Evolutionary conservation across 2,797 vertebrate genomes (phyloP).

Genomic region (Adrianichthys oophorus): DNA sequence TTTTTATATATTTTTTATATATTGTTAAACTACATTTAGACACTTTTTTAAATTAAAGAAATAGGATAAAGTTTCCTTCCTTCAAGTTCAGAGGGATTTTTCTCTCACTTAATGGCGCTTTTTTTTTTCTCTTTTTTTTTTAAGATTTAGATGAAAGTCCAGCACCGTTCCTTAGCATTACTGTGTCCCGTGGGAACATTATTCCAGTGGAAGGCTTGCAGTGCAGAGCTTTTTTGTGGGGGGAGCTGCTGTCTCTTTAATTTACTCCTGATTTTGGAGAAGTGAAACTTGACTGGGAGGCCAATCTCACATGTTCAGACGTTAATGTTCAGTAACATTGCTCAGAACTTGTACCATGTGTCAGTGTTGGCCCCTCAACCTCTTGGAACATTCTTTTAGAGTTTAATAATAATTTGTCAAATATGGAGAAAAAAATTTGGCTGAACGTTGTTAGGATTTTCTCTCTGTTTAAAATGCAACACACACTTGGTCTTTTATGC

Average conservation of each 20-base stretch:
- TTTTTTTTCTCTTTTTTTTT: constrained; percentile 21
- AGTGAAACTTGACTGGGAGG: constrained; percentile 62
- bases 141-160: constrained; percentile 31
- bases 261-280: constrained; percentile 64
- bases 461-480: no score
- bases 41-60: constrained; percentile 20
- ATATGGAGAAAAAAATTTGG: constrained; percentile 5
- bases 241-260: constrained; percentile 54
- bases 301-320: constrained; percentile 60
- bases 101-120: constrained; percentile 4
- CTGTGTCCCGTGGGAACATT: constrained; percentile 43
- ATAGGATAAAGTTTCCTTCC: constrained; percentile 4
- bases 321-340: constrained; percentile 73
- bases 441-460: background rate
- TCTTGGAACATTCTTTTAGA: constrained; percentile 34
- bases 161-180: constrained; percentile 15
- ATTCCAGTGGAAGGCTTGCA: constrained; percentile 31
- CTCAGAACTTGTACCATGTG: constrained; percentile 67
- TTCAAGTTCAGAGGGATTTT: constrained; percentile 32
- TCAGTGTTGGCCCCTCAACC: constrained; percentile 70
- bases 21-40: background rate
- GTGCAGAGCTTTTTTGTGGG: constrained; percentile 15
- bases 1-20: no score
- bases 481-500: no score
- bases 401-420: constrained; percentile 33